phyloP scores from a whole-genome alignment of 2,113 vertebrate species.

The Desmodus rotundus region DNA sequence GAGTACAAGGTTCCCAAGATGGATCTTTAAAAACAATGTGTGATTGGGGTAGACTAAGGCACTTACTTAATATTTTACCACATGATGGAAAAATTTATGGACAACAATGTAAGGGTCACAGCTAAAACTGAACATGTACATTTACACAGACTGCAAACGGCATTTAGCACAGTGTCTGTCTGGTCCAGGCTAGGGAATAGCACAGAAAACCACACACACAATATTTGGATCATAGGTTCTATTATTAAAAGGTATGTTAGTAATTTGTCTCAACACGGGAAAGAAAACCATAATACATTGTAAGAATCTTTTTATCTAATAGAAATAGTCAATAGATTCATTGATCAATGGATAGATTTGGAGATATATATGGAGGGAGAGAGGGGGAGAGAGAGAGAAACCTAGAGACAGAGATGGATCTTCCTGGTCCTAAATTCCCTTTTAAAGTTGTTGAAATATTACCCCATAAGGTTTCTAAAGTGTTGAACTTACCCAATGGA shows the following conservation, averaged over 20 bases:
- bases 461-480: neutral
- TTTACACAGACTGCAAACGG: neutral
- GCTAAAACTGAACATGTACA: neutral
- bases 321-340: neutral
- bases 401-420: neutral
- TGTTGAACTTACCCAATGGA: neutral
- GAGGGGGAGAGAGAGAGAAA: neutral
- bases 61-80: conserved; percentile 33
- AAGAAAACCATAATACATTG: neutral
- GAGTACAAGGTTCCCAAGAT: conserved; percentile 25
- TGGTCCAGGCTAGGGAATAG: neutral
- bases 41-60: neutral
- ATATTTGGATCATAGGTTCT: neutral
- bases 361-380: neutral
- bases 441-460: neutral
- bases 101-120: neutral
- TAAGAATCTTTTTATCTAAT: neutral
- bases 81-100: neutral
- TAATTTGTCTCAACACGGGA: neutral
- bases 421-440: neutral
- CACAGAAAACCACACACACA: neutral
- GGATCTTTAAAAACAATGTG: conserved; percentile 40
- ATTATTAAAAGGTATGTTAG: neutral
- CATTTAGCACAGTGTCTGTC: neutral
- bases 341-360: neutral